Evolutionary conservation across 1,140 invertebrate species (phyloP).

Genomic region (Whitmania pigra): DNA sequence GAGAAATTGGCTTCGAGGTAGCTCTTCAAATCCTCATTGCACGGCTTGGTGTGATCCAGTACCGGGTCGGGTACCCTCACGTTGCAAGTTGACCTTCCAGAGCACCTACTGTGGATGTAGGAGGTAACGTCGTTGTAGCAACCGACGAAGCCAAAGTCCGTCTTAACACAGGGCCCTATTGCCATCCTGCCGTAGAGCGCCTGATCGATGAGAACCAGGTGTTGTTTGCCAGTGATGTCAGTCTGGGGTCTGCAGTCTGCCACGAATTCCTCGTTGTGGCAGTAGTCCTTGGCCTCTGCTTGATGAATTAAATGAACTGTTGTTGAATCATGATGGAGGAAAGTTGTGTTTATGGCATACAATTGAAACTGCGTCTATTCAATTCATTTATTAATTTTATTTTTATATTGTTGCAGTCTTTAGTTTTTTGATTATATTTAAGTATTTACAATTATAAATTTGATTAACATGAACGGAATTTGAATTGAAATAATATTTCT

Average conservation of each 20-base stretch:
- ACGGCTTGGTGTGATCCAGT: constrained; percentile 6
- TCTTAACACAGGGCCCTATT: constrained; percentile 15
- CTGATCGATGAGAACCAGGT: constrained; percentile 12
- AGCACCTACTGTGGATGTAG: constrained; percentile 4
- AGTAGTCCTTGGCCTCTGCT: constrained; percentile 9
- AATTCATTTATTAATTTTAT: no score
- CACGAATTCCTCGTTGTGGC: constrained; percentile 14
- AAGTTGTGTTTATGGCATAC: no score
- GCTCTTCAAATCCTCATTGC: constrained; percentile 18
- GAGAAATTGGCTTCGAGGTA: constrained; percentile 14
- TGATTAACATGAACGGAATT: no score
- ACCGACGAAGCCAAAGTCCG: constrained; percentile 17
- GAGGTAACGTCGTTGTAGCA: constrained; percentile 14
- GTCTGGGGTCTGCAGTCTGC: not conserved
- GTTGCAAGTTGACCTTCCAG: constrained; percentile 1
- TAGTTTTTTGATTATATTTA: no score
- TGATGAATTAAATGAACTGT: no score
- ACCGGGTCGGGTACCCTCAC: constrained; percentile 8
- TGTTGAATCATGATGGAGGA: no score
- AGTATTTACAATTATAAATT: no score
- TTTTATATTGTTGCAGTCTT: no score
- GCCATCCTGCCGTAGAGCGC: constrained; percentile 16
- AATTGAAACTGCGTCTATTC: no score
- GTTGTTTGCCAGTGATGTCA: not conserved
- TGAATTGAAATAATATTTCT: no score